Evolutionary conservation across 2,797 vertebrate species (phyloP).

Genomic region (Peromyscus nudipes): DNA sequence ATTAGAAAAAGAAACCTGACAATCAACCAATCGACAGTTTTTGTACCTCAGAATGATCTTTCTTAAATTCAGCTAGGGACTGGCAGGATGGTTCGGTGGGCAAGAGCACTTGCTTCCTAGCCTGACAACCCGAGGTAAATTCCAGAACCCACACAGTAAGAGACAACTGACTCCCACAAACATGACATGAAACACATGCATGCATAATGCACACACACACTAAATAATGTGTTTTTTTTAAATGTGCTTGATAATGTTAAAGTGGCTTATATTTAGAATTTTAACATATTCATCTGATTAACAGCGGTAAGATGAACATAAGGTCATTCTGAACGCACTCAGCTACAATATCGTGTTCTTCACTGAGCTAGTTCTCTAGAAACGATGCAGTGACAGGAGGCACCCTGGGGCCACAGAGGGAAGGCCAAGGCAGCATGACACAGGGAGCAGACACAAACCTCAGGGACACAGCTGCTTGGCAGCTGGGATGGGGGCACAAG

Average conservation of each 20-base stretch:
- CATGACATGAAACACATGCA: background rate
- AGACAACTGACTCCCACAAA: background rate
- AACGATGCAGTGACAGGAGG: slow-evolving; percentile 21
- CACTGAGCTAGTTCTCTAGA: slow-evolving; percentile 12
- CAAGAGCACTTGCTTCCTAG: background rate
- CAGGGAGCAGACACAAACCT: background rate
- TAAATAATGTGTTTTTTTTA: slow-evolving; percentile 17
- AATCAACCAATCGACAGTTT: background rate
- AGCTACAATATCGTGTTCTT: background rate
- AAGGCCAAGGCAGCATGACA: background rate
- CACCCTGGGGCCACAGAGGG: background rate
- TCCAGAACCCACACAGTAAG: background rate
- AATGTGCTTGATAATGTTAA: slow-evolving; percentile 8
- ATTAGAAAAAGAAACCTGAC: background rate
- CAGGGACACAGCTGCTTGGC: background rate
- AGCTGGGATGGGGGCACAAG: background rate
- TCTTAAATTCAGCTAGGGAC: background rate
- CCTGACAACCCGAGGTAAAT: background rate
- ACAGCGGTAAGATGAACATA: slow-evolving; percentile 50
- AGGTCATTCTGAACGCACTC: background rate
- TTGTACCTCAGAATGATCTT: slow-evolving; percentile 48
- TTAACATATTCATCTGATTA: slow-evolving; percentile 5
- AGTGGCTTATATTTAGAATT: slow-evolving; percentile 24
- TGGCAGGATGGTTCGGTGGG: background rate
- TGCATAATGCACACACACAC: too few species aligned